Percentiles rank a stretch among this genome's conserved stretches.
These are phyloP conservation scores for Epirrhoe tristata DNA, from an alignment of 2,888 invertebrate genomes.

Conservation along the genomic window DNA sequence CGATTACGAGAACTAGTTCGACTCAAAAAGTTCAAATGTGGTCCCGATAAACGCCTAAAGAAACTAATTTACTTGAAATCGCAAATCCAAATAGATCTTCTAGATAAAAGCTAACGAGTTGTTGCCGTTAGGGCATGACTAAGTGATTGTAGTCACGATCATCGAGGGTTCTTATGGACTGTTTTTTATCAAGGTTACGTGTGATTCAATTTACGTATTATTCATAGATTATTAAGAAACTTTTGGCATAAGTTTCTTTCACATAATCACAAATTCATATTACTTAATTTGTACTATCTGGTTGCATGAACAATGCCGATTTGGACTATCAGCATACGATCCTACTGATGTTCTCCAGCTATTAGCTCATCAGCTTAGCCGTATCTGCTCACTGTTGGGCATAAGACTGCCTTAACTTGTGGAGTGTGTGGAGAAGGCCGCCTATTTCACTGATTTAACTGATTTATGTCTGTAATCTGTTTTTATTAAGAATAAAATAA, in stretches of 20 bases:
- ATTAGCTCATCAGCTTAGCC: too few relatives aligned
- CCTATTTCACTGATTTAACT: too few relatives aligned
- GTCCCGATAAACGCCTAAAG: slow-evolving; percentile 33
- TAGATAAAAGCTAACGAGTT: slow-evolving; percentile 68
- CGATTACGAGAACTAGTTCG: too few relatives aligned
- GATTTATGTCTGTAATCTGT: too few relatives aligned
- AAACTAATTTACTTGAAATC: slow-evolving; percentile 46
- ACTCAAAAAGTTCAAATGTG: slow-evolving; percentile 1
- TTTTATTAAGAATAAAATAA: too few relatives aligned
- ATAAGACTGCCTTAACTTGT: too few relatives aligned
- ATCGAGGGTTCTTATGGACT: slow-evolving; percentile 36
- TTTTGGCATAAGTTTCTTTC: neutral
- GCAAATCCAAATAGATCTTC: slow-evolving; percentile 54
- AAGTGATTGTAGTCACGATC: slow-evolving; percentile 73
- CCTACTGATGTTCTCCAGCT: too few relatives aligned
- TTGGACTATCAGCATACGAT: too few relatives aligned
- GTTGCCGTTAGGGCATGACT: slow-evolving; percentile 67
- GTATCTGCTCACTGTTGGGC: too few relatives aligned
- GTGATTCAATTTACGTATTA: slow-evolving; percentile 44
- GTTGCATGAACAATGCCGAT: too few relatives aligned
- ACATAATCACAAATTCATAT: neutral
- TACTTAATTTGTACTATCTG: neutral
- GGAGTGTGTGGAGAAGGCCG: too few relatives aligned
- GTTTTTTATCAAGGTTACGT: slow-evolving; percentile 38
- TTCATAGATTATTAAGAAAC: slow-evolving; percentile 20